Base-by-base conservation (phyloP, 2,113 vertebrate species). In the Panthera leo region DNA sequence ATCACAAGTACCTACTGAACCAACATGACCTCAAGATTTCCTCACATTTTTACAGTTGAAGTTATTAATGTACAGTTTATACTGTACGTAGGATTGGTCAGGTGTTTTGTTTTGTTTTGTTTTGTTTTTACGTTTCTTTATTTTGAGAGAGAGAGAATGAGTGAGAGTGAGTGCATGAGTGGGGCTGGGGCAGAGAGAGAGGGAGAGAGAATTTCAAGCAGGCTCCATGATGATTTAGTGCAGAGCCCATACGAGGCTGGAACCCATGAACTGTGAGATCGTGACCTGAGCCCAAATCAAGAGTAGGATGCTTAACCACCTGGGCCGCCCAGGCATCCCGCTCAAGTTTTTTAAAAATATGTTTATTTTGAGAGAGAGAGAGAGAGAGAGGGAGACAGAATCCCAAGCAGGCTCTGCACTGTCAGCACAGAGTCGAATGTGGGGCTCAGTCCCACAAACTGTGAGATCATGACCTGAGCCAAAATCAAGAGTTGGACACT, bases 51-150 rank as follows among this genome's bases (percentile, higher is more conserved):
- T 21, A 21, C 1, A 27, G 0, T 36, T 89, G 73, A 94, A 68
- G 78, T 93, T 53, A 95, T 53, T 48, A 2, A 58, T 53, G 19
- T n/a, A 15, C 0, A 25, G 21, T 75, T 96, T 78, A 5, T 85
- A 71, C 14, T 61, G 58, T 61, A 25, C 13, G 7, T 9, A 34
- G 34, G 9, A 1, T 82, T 9, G 53, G 53, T 12, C 75, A 48
- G n/a, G 18, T 45, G 39, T 31, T 23, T 61, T 51, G n/a, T 58
- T 31, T 23, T 58, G 45, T 98, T 94, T 98, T 97, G 97, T 76
- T 58, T 51, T 98, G 92, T 98, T 97, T 98, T 84, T 96, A 3
- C 25, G 23, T 34, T 67, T 67, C 31, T 67, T 67, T 67, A 67
- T 67, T 39, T 3, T 75, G 71, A 75, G 39, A 45, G 68, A 70